Base-by-base conservation (phyloP, 2,888 invertebrate species). In the Agriopis aurantiaria region DNA sequence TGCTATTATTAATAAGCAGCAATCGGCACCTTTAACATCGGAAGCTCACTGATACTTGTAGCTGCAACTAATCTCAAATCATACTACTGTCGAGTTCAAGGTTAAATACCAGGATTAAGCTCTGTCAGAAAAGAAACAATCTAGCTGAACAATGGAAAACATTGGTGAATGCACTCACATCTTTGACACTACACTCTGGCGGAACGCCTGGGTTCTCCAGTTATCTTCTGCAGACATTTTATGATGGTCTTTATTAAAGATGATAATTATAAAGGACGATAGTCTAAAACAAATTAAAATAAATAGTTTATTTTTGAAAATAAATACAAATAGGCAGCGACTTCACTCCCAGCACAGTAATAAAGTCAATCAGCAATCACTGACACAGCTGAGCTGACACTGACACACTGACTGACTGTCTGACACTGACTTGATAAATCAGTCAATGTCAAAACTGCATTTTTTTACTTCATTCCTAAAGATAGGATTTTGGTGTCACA, bases 101-200 rank as follows among this genome's bases (percentile, higher is more conserved):
- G 17, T n/a, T 48, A 48, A 1, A 48, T 12, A 48, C 33, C 33
- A 33, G 5, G 33, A 33, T 33, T 33, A 12, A 12, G 6, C 3
- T 11, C 48, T 48, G 48, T 12, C 12, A n/a, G 48, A 48, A 51
- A 17, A 6, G 49, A 51, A 51, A 51, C 17, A 8, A 51, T 51
- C 8, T 8, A n/a, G 9, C n/a, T 10, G 23, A 23, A 49, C 49
- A 49, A 49, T 49, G 14, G 49, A 49, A 49, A 49, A 49, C 14
- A 14, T 14, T 14, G 14, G 7, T 49, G 49, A 17, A 43, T 43
- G 58, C 23, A 95, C 96, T 96, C 95, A 98, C 98, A 98, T 98
- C 95, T 98, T 98, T 0, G 96, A 95, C 41, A 98, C 97, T 75
- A 98, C 97, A 91, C 96, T 97, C 90, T 98, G 98, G 9, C 98